phyloP scores from a whole-genome alignment of 2,797 vertebrate species.

The Tympanoctomys barrerae region DNA sequence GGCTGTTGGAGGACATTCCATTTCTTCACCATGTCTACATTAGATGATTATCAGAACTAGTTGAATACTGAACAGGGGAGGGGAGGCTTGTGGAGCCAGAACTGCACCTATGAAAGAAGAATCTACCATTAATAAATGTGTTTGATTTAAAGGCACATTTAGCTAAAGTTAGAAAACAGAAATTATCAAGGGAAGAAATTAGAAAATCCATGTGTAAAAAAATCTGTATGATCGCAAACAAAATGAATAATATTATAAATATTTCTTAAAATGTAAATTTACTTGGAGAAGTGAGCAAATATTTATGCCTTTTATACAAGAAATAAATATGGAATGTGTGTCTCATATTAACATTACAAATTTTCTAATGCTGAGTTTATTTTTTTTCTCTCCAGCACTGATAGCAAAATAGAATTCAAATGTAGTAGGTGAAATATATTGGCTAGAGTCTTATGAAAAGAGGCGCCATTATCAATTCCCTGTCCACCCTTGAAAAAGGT shows the following conservation, averaged over 20 bases:
- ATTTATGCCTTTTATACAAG: background rate
- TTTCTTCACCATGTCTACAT: background rate
- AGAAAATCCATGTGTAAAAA: background rate
- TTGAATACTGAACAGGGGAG: background rate
- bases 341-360: background rate
- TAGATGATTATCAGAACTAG: background rate
- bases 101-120: background rate
- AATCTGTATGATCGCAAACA: background rate
- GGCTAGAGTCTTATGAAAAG: conserved; percentile 34
- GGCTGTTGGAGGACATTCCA: background rate
- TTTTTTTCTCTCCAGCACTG: background rate
- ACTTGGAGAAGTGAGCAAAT: background rate
- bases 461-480: background rate
- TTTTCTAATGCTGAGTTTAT: background rate
- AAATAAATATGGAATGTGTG: background rate
- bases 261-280: conserved; percentile 13
- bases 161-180: background rate
- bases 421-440: background rate
- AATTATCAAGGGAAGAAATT: background rate
- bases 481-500: conserved; percentile 3
- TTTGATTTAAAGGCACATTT: conserved; percentile 19
- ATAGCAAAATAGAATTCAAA: background rate
- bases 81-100: background rate
- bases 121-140: background rate
- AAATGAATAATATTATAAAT: background rate